These are phyloP conservation scores for Scomber japonicus DNA, from an alignment of 2,113 vertebrate species.

Conservation along the genomic window DNA sequence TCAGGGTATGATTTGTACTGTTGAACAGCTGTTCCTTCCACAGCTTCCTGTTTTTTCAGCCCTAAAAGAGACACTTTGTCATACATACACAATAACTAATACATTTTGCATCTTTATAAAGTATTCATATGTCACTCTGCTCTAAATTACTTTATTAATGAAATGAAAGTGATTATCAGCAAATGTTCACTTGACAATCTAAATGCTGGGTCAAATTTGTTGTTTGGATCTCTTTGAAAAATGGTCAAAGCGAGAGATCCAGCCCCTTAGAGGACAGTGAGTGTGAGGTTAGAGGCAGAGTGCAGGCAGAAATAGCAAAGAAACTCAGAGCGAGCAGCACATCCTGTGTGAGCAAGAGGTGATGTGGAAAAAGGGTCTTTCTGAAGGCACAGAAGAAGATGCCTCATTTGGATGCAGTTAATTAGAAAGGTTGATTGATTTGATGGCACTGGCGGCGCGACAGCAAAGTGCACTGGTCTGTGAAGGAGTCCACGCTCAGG, in stretches of 20 bases:
- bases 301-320: conserved; percentile 59
- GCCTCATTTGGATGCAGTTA: conserved; percentile 83
- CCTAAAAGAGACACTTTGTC: conserved; percentile 62
- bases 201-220: conserved; percentile 3
- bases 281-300: conserved; percentile 42
- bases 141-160: conserved; percentile 14
- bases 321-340: conserved; percentile 24
- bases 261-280: not conserved
- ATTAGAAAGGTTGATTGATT: conserved; percentile 85
- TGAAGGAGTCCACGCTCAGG: conserved; percentile 79
- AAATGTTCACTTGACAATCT: not conserved
- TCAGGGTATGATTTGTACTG: conserved; percentile 57
- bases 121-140: conserved; percentile 1
- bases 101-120: conserved; percentile 23
- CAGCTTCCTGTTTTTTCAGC: conserved; percentile 64
- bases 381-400: conserved; percentile 40
- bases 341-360: conserved; percentile 46
- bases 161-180: not conserved
- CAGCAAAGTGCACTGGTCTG: conserved; percentile 74
- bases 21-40: conserved; percentile 75
- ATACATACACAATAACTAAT: conserved; percentile 41
- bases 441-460: conserved; percentile 75
- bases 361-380: conserved; percentile 61
- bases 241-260: not conserved
- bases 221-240: conserved; percentile 19